A percentile compares a stretch with the other conserved stretches of the same genome.
These are phyloP conservation scores for Leptatherina wallacei DNA, from an alignment of 2,797 vertebrate genomes.

Conservation along the genomic window DNA sequence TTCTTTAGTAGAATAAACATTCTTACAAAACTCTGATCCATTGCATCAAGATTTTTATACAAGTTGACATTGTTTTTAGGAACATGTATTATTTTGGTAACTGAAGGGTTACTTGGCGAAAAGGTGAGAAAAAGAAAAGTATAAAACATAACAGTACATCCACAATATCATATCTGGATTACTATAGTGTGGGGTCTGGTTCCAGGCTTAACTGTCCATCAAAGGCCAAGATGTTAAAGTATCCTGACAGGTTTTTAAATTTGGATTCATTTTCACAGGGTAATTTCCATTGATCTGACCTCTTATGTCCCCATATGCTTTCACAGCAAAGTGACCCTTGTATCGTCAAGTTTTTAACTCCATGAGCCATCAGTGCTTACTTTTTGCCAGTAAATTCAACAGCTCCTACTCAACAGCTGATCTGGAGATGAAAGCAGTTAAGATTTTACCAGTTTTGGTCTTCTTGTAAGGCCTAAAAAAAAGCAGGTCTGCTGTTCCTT, in stretches of 20 bases:
- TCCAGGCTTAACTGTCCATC: not conserved
- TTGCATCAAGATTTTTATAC: constrained; percentile 2
- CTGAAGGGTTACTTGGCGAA: constrained; percentile 12
- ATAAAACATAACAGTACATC: not conserved
- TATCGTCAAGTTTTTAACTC: no score
- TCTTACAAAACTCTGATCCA: not conserved
- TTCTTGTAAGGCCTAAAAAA: no score
- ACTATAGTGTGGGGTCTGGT: no score
- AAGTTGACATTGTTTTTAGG: constrained; percentile 3
- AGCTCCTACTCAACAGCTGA: no score
- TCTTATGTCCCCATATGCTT: not conserved
- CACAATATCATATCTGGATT: no score
- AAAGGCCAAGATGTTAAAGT: not conserved
- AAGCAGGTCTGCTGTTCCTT: no score
- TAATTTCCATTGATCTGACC: not conserved
- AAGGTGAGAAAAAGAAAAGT: not conserved
- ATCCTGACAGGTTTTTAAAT: not conserved
- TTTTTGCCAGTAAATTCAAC: no score
- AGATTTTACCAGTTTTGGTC: no score
- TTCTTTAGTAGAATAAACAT: not conserved
- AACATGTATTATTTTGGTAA: constrained; percentile 43
- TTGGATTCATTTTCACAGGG: not conserved
- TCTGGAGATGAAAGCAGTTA: no score
- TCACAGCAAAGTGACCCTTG: no score
- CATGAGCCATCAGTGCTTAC: no score